phyloP scores from a whole-genome alignment of 37 sponge, comb jelly and placozoan species.

The Crambe crambe region DNA sequence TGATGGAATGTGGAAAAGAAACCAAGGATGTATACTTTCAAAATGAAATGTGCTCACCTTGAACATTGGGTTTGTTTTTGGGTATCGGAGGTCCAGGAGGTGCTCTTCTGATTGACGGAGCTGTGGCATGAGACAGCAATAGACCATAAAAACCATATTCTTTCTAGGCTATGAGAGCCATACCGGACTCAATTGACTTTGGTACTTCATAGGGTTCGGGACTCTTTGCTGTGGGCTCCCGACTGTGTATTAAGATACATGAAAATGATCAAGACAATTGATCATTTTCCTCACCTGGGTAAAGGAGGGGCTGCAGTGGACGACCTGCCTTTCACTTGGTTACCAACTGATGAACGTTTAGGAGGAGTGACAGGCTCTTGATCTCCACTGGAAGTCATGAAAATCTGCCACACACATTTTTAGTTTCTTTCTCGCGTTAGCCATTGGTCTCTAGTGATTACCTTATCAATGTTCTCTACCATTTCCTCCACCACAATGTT shows the following conservation, averaged over 20 bases:
- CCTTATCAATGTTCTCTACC: constrained; percentile 68
- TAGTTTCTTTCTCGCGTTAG: too few relatives aligned
- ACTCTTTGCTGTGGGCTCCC: too few relatives aligned
- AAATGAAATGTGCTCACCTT: neutral
- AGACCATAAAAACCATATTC: too few relatives aligned
- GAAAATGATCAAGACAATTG: too few relatives aligned
- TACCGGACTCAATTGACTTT: too few relatives aligned
- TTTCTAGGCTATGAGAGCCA: too few relatives aligned
- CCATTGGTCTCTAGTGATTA: constrained; percentile 20
- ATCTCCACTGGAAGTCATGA: neutral
- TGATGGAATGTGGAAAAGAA: too few relatives aligned
- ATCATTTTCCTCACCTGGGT: constrained; percentile 8
- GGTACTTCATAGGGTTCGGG: too few relatives aligned
- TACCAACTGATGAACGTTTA: neutral
- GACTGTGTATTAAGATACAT: too few relatives aligned
- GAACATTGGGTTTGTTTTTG: neutral
- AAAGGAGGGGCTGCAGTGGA: neutral
- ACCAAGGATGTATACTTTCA: neutral
- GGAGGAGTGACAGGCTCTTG: too few relatives aligned
- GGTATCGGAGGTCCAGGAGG: constrained; percentile 11
- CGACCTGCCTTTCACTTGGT: neutral
- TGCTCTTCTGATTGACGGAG: neutral
- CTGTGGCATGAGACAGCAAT: too few relatives aligned
- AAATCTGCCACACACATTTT: too few relatives aligned
- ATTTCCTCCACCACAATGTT: constrained; percentile 87